Percentiles rank a stretch among this genome's conserved stretches.
These are phyloP conservation scores for Coleophora flavipennella DNA, from an alignment of 2,888 invertebrate genomes.

Conservation along the genomic window DNA sequence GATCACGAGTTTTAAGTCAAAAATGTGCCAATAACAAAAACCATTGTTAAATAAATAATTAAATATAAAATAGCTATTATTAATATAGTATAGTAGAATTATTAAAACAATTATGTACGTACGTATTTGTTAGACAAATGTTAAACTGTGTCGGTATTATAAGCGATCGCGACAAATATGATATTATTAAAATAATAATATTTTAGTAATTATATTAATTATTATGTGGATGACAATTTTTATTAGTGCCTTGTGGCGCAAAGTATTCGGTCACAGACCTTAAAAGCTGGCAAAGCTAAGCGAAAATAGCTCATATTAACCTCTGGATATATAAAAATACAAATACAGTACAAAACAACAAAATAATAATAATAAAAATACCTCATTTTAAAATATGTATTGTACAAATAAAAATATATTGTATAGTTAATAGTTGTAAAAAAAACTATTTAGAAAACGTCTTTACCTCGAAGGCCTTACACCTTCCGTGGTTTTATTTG, in stretches of 20 bases:
- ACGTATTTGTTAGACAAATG: conserved; percentile 9
- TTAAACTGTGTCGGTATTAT: conserved; percentile 32
- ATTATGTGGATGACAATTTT: neutral
- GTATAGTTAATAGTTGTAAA: conserved; percentile 19
- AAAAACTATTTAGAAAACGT: conserved; percentile 30
- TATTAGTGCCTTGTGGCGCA: neutral
- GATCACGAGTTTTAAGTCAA: conserved; percentile 35
- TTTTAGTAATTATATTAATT: conserved; percentile 7
- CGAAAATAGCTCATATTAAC: neutral
- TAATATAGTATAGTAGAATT: conserved; percentile 20
- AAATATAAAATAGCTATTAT: conserved; percentile 28
- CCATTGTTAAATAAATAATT: conserved; percentile 43
- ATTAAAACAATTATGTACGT: conserved; percentile 11
- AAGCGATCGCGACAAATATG: conserved; percentile 28
- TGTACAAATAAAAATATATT: conserved; percentile 37
- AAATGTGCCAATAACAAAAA: conserved; percentile 59
- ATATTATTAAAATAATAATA: conserved; percentile 25
- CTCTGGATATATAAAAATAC: conserved; percentile 13
- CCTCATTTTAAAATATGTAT: conserved; percentile 58
- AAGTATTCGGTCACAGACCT: neutral
- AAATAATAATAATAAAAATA: conserved; percentile 31
- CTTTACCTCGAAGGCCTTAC: conserved; percentile 34
- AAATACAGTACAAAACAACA: conserved; percentile 29
- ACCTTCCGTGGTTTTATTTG: conserved; percentile 21
- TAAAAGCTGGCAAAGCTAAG: neutral